Percentiles rank a stretch among this genome's conserved stretches.
Evolutionary conservation across 2,797 vertebrate genomes (phyloP).

Genomic region (Arrhamphus sclerolepis): DNA sequence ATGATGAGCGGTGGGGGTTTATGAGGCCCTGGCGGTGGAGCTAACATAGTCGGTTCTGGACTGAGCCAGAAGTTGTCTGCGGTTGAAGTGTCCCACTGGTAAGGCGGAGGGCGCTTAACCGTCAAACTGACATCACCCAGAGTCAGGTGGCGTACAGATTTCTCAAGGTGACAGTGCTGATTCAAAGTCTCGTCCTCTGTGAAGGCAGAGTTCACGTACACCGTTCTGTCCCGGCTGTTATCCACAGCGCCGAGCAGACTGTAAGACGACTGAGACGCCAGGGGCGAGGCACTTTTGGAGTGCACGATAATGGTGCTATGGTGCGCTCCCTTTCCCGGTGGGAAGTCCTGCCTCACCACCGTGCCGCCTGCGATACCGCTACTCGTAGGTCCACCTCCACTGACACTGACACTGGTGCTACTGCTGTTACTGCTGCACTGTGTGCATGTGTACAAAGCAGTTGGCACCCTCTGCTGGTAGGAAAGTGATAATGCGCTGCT

Average conservation of each 20-base stretch:
- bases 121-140: slow-evolving; percentile 74
- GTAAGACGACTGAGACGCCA: slow-evolving; percentile 95
- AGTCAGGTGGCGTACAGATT: slow-evolving; percentile 79
- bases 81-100: slow-evolving; percentile 93
- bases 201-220: slow-evolving; percentile 98
- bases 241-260: slow-evolving; percentile 88
- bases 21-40: slow-evolving; percentile 84
- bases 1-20: slow-evolving; percentile 90
- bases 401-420: slow-evolving; percentile 78
- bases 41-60: slow-evolving; percentile 89
- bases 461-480: slow-evolving; percentile 89
- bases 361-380: slow-evolving; percentile 83
- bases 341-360: slow-evolving; percentile 86
- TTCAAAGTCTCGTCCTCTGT: slow-evolving; percentile 93
- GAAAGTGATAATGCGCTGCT: slow-evolving; percentile 83
- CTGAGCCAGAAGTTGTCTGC: slow-evolving; percentile 96
- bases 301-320: slow-evolving; percentile 92
- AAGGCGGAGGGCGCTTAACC: slow-evolving; percentile 92
- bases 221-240: slow-evolving; percentile 87
- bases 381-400: slow-evolving; percentile 73
- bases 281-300: slow-evolving; percentile 86
- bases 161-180: slow-evolving; percentile 88
- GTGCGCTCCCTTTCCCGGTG: slow-evolving; percentile 82
- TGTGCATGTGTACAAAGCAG: slow-evolving; percentile 93
- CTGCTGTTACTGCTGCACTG: slow-evolving; percentile 89